Evolutionary conservation across 1,140 invertebrate genomes (phyloP), one percentile per base, ranked within the genome.

Genomic region (Hycleus cichorii): DNA sequence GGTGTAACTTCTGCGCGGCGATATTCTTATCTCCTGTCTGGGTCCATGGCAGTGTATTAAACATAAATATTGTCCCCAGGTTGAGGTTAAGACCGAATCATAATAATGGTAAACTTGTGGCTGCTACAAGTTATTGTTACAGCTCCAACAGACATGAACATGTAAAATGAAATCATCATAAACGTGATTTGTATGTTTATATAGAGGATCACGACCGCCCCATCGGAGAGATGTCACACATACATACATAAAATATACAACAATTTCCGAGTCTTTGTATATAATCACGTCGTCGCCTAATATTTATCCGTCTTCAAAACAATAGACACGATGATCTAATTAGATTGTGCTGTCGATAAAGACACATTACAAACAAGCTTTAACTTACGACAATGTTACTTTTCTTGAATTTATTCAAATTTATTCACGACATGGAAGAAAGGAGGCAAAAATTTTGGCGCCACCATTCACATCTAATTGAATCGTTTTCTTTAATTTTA

Each of bases 161-260:
- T 60, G 62, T 52, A 60, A 60, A 64, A 64, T 64, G 62, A 60
- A 64, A 64, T 64, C 62, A 64, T 64, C 62, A 64, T 64, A 64
- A 64, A 64, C 62, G 62, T 64, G 62, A 64, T 64, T 60, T 59
- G 58, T 60, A 49, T 53, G 52, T 57, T 57, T 55, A 50, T 49
- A 55, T 60, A 56, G 39, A 47, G 55, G 54, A 64, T 64, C 62
- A 64, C 62, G 62, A 64, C 53, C 50, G 32, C 32, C 32, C 4
- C 32, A 32, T 32, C 32, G 32, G 4, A 7, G 32, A 32, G 4
- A 32, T 32, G 32, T 32, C 32, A 32, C 32, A 4, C 1, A 32
- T 32, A 32, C 18, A 18, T 18, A 32, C 32, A 32, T 32, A 32
- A 5, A 18, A 32, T 7, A 32, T 7, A 32, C 32, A 51, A 43